Percentiles rank a stretch among this genome's conserved stretches.
Conservation (phyloP, 2,888 invertebrate species). For the Acheta domesticus region DNA sequence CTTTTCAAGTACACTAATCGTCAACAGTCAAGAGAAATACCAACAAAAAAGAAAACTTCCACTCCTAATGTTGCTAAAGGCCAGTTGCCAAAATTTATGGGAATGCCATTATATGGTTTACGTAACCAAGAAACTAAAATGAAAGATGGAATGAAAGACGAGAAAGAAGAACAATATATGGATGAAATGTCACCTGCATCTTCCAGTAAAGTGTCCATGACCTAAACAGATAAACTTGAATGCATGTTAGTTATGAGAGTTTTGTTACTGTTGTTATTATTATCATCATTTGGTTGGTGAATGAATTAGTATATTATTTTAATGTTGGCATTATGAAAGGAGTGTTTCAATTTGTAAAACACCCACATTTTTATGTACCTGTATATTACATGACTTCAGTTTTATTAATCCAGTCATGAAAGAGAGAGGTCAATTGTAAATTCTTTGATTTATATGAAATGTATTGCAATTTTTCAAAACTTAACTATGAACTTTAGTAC, state of each 20-base stretch:
- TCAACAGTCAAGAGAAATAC: conserved; percentile 42
- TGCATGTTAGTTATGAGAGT: background rate
- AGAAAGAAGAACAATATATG: conserved; percentile 27
- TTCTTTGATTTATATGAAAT: no score
- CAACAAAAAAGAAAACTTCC: conserved; percentile 40
- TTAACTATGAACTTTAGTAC: no score
- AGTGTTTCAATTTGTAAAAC: background rate
- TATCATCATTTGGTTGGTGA: background rate
- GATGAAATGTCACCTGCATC: conserved; percentile 11
- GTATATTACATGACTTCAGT: no score
- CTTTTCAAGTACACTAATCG: conserved; percentile 71
- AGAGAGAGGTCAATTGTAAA: no score
- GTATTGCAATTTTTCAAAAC: no score
- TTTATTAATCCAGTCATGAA: no score
- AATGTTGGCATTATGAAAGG: background rate
- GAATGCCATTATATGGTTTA: conserved; percentile 65
- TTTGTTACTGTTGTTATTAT: background rate
- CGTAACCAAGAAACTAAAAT: conserved; percentile 38
- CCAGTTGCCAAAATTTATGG: conserved; percentile 70
- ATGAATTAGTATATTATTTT: no score
- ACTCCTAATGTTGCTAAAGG: conserved; percentile 43
- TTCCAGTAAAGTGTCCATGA: background rate
- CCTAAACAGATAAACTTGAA: background rate
- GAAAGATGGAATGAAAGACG: conserved; percentile 33
- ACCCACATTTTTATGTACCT: no score